Evolutionary conservation across 2,113 vertebrate species (phyloP).

Genomic region (Leuciscus idus): DNA sequence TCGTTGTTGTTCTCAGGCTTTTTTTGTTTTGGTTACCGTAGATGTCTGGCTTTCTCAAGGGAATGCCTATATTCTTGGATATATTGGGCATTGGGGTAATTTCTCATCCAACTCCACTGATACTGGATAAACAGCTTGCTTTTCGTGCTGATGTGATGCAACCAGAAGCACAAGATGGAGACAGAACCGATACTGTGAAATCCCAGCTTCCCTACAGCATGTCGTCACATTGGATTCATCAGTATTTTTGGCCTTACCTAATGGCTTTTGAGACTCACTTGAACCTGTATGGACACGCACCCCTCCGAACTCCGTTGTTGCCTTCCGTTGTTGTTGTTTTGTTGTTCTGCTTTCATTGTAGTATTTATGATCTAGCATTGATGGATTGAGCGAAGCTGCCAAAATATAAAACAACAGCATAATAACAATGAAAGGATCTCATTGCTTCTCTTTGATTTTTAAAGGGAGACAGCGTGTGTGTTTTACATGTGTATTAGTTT

Average conservation of each 20-base stretch:
- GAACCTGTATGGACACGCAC: conserved; percentile 30
- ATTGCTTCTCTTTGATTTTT: conserved; percentile 52
- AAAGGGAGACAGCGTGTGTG: conserved; percentile 56
- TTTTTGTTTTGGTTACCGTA: conserved; percentile 4
- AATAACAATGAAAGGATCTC: conserved; percentile 40
- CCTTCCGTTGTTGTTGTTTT: conserved; percentile 48
- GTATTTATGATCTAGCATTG: conserved; percentile 64
- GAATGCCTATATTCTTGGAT: conserved; percentile 59
- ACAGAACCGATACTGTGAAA: conserved; percentile 67
- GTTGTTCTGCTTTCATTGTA: conserved; percentile 50
- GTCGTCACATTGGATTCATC: conserved; percentile 45
- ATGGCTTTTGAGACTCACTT: conserved; percentile 38
- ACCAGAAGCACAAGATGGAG: conserved; percentile 3
- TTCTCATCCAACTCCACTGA: conserved; percentile 25
- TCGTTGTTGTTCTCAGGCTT: conserved; percentile 28
- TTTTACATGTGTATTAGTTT: conserved; percentile 56
- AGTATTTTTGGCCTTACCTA: conserved; percentile 55
- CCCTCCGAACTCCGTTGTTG: conserved; percentile 52
- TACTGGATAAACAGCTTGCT: conserved; percentile 43
- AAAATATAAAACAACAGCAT: conserved; percentile 51
- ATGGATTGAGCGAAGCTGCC: conserved; percentile 59
- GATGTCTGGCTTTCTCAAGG: conserved; percentile 56
- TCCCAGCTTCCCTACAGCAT: conserved; percentile 47
- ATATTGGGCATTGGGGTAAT: conserved; percentile 48
- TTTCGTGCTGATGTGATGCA: not conserved